Evolutionary conservation across 30 jellyfish, hydroid and myxozoan genomes (phyloP), one percentile per base, ranked within the genome.

Genomic region (Aurelia aurita): DNA sequence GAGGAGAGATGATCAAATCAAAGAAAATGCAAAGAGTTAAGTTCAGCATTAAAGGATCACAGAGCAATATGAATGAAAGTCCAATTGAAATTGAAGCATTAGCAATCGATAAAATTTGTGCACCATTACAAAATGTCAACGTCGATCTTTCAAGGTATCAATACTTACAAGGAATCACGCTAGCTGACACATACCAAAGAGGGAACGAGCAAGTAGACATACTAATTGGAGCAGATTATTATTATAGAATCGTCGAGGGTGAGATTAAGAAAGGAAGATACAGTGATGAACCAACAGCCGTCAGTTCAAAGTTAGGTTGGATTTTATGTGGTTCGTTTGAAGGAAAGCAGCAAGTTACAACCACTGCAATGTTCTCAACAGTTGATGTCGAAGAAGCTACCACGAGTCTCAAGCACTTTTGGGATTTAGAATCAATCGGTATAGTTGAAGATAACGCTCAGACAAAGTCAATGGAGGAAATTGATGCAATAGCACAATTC

Each of bases 361-460:
- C n/a, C n/a, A n/a, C n/a, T n/a, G n/a, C n/a, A n/a, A n/a, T n/a
- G n/a, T n/a, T n/a, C n/a, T n/a, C n/a, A n/a, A n/a, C n/a, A n/a
- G n/a, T n/a, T n/a, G n/a, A n/a, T n/a, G 32, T 32, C 7, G 23
- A 9, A 58, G 70, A 27, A 10, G 25, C 23, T 7, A n/a, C 25
- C 23, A 13, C 23, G 70, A n/a, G 70, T 9, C 25, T 58, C 25
- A 58, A n/a, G 25, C 23, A 58, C 69, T 13, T 58, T 9, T 58
- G 70, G 70, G 70, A 58, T 9, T 58, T n/a, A n/a, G 16, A 58
- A 58, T 9, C 25, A 58, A n/a, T 9, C 16, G 69, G 69, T 58
- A 58, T 58, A 58, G 25, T 19, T 19, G 69, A 58, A 19, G 69
- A 58, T 16, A 58, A 32, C 20, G 32, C 20, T 58, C 32, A 7